These are phyloP conservation scores for Ceratina japonica DNA, from an alignment of 1,140 invertebrate species.

Conservation along the genomic window DNA sequence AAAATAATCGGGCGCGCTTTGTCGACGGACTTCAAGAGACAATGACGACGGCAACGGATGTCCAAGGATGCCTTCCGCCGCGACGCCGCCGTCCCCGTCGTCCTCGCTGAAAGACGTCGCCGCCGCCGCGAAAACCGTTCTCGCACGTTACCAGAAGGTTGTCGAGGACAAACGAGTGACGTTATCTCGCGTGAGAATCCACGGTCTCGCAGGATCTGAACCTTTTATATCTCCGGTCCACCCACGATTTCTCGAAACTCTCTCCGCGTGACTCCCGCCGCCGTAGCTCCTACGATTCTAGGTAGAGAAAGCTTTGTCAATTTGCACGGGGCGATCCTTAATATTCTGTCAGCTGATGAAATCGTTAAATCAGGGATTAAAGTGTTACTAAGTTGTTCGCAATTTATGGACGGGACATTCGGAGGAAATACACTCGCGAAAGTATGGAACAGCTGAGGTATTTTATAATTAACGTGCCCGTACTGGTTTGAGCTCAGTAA, in stretches of 20 bases:
- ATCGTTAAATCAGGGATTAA: not conserved
- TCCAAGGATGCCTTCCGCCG: not conserved
- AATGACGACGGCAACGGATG: conserved; percentile 22
- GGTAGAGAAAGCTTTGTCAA: conserved; percentile 1
- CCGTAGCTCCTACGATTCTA: not conserved
- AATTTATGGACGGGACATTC: too few species aligned
- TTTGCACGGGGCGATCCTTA: conserved; percentile 25
- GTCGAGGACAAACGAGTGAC: conserved; percentile 51
- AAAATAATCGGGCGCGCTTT: conserved; percentile 57
- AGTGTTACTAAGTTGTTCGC: too few species aligned
- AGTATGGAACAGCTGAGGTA: too few species aligned
- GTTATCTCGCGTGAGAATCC: conserved; percentile 42
- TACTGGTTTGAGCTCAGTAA: not conserved
- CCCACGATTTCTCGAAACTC: not conserved
- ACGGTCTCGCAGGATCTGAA: not conserved
- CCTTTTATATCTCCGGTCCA: conserved; percentile 30
- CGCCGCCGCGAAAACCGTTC: conserved; percentile 18
- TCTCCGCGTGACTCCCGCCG: not conserved
- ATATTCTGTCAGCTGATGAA: conserved; percentile 23
- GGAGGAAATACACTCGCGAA: too few species aligned
- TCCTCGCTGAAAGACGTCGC: conserved; percentile 23
- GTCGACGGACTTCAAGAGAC: conserved; percentile 37
- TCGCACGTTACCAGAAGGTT: conserved; percentile 20
- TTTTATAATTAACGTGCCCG: not conserved
- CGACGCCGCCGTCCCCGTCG: not conserved